These are phyloP conservation scores for Eremophila alpestris DNA, from an alignment of 2,797 vertebrate genomes.

Conservation along the genomic window DNA sequence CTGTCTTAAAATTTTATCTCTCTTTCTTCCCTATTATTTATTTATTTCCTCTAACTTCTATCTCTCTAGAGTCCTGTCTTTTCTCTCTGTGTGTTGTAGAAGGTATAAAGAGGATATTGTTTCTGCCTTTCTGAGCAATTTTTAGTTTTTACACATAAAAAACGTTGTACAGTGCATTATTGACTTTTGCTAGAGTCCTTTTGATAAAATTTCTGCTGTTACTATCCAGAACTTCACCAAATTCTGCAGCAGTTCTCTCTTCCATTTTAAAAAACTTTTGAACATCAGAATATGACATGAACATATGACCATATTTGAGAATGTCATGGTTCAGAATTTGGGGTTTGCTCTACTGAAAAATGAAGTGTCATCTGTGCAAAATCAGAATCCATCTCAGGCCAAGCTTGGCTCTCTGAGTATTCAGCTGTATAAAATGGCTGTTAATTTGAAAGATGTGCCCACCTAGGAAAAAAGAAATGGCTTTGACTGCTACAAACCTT, in stretches of 20 bases:
- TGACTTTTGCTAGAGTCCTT: background rate
- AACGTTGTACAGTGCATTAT: background rate
- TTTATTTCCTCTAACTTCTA: background rate
- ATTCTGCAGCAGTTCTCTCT: background rate
- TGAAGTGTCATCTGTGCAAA: background rate
- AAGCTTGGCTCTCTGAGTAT: background rate
- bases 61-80: background rate
- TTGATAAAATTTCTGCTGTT: background rate
- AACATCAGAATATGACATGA: background rate
- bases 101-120: background rate
- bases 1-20: background rate
- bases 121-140: background rate
- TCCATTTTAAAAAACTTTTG: background rate
- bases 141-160: background rate
- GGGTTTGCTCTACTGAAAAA: background rate
- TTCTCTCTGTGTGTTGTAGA: background rate
- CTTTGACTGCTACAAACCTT: background rate
- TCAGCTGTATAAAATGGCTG: background rate
- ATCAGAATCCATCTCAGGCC: background rate
- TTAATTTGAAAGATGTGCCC: background rate
- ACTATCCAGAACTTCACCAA: background rate
- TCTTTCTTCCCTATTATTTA: background rate
- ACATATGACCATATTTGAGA: background rate
- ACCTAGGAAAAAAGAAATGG: background rate
- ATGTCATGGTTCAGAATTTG: background rate